Base-by-base conservation (phyloP, 2,888 invertebrate species). In the Julus scandinavius region DNA sequence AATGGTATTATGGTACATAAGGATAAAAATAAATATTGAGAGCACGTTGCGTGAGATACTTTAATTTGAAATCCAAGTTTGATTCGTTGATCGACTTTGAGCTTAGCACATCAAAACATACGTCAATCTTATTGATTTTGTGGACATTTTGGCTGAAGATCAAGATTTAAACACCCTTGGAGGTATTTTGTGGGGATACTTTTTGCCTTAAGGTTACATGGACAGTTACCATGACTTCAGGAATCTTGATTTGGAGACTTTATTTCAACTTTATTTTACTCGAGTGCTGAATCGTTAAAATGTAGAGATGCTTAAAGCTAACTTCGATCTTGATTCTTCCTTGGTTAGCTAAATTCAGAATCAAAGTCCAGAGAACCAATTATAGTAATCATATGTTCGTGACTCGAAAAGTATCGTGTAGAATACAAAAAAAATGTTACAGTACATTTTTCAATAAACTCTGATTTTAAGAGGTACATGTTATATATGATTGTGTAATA, bases 21-120 rank as follows among this genome's bases (percentile, higher is more conserved):
- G 17, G 38, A 80, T 80, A 38, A 38, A 80, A 80, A 29, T 80
- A 80, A 38, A 80, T 80, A 80, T 80, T 80, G 80, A 80, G 38
- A 80, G 80, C 80, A 80, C 80, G 80, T n/a, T 29, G 9, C 80
- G 1, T 11, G 11, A 38, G 38, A 80, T 80, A 38, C 80, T 80
- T 80, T 80, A 80, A 80, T 80, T 80, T 80, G 38, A 80, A 80
- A 80, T 80, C 80, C 80, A 13, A 13, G 38, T 80, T 80, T 80
- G 80, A 80, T 80, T 80, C 80, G 80, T 80, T 80, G 80, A 80
- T 80, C 38, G 80, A 80, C 80, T 80, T 80, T 38, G 80, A 80
- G 80, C 80, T 80, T 80, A 38, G 80, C 80, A 13, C 80, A 38
- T 80, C 80, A 38, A 80, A 80, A 80, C 38, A 38, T 20, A 80